These are phyloP conservation scores for Bombus sylvicola DNA, from an alignment of 1,140 invertebrate genomes.

Conservation along the genomic window DNA sequence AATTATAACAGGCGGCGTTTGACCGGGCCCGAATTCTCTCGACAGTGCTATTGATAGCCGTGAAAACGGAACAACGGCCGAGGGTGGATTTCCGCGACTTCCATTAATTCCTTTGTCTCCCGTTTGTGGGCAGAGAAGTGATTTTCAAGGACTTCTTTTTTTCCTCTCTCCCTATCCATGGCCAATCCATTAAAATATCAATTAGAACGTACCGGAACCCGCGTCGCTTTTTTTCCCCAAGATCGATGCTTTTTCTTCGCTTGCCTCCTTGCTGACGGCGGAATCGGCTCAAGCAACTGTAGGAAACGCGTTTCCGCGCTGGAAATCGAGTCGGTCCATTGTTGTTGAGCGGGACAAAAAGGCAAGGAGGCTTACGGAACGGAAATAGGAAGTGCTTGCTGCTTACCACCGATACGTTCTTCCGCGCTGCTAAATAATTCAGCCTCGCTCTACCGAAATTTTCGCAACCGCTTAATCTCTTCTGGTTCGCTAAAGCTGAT, in stretches of 20 bases:
- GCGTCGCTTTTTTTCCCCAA: constrained; percentile 45
- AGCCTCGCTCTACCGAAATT: background rate
- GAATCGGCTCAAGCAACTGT: constrained; percentile 17
- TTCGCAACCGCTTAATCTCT: background rate
- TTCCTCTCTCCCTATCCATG: background rate
- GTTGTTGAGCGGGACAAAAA: constrained; percentile 43
- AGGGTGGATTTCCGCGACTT: constrained; percentile 73
- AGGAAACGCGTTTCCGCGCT: constrained; percentile 44
- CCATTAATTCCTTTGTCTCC: constrained; percentile 82
- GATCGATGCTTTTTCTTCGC: constrained; percentile 47
- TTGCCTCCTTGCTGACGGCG: constrained; percentile 23
- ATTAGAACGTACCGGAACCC: constrained; percentile 70
- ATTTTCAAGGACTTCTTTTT: constrained; percentile 66
- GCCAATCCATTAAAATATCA: constrained; percentile 81
- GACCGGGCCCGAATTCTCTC: constrained; percentile 66
- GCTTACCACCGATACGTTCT: background rate
- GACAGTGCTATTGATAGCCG: constrained; percentile 68
- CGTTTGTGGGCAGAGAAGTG: constrained; percentile 55
- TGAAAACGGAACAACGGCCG: constrained; percentile 63
- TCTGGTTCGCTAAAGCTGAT: background rate
- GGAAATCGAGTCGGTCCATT: constrained; percentile 55
- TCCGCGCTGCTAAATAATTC: background rate
- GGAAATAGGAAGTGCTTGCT: constrained; percentile 2
- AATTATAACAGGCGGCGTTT: constrained; percentile 79
- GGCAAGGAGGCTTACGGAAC: constrained; percentile 8